A percentile compares a stretch with the other conserved stretches of the same genome.
phyloP scores from a whole-genome alignment of 1,140 invertebrate species.

The Monochamus saltuarius region DNA sequence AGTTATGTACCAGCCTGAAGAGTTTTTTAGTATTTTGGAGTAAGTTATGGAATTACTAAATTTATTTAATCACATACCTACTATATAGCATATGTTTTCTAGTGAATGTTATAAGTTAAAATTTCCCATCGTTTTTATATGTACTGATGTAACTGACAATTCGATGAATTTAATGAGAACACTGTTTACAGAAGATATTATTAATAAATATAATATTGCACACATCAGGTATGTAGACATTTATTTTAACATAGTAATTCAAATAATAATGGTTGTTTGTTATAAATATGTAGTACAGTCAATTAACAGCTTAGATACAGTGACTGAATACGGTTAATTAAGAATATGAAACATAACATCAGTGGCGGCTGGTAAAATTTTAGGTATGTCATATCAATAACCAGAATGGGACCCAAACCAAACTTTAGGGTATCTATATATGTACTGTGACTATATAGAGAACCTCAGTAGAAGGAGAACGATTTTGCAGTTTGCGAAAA shows the following conservation, averaged over 20 bases:
- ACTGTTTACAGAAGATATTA: constrained; percentile 63
- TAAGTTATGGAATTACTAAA: constrained; percentile 49
- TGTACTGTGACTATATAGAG: no score
- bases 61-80: neutral
- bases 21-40: constrained; percentile 65
- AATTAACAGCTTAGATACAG: no score
- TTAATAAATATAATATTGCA: constrained; percentile 61
- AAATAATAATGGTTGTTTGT: neutral
- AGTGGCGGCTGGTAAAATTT: no score
- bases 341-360: no score
- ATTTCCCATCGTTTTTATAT: constrained; percentile 70
- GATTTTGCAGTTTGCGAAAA: no score
- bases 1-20: constrained; percentile 60
- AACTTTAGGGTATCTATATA: no score
- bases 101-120: constrained; percentile 57
- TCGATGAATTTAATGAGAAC: constrained; percentile 60
- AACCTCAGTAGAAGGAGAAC: no score
- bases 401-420: no score
- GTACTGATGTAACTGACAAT: constrained; percentile 64
- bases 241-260: constrained; percentile 14
- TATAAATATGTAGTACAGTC: neutral
- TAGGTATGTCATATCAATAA: no score
- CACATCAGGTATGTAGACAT: constrained; percentile 60
- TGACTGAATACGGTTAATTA: no score
- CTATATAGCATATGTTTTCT: neutral